Evolutionary conservation across 2,797 vertebrate species (phyloP).

Genomic region (Lepilemur septentrionalis): DNA sequence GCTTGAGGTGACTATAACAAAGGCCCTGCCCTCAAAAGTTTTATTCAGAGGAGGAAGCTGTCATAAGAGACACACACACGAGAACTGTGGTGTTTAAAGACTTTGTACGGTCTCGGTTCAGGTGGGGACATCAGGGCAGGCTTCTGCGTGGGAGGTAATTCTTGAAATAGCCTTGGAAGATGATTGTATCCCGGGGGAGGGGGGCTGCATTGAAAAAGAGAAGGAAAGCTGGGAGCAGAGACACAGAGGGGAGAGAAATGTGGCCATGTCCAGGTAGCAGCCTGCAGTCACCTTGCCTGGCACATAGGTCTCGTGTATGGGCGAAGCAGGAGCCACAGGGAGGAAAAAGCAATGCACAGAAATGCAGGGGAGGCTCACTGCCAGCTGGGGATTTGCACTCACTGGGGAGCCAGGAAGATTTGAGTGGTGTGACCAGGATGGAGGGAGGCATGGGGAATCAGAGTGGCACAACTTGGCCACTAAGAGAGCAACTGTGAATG

Average conservation of each 20-base stretch:
- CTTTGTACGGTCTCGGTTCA: background rate
- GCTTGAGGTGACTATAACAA: background rate
- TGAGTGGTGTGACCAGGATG: too few species aligned
- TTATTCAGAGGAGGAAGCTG: background rate
- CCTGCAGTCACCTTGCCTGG: background rate
- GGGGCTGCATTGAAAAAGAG: background rate
- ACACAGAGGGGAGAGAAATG: background rate
- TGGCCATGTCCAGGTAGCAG: too few species aligned
- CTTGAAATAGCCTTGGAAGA: background rate
- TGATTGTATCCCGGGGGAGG: background rate
- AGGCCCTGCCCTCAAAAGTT: background rate
- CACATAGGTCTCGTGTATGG: fast-evolving
- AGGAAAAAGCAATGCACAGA: background rate
- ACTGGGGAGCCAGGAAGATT: background rate
- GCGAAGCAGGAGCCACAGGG: background rate
- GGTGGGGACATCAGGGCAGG: background rate
- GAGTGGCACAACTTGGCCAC: background rate
- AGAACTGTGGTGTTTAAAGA: background rate
- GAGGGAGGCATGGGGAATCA: background rate
- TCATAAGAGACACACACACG: background rate
- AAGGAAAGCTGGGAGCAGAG: background rate
- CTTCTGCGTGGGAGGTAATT: background rate
- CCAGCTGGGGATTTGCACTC: too few species aligned
- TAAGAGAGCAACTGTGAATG: background rate
- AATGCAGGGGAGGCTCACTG: too few species aligned